These are phyloP conservation scores for Athalia circularis DNA, from an alignment of 2,888 invertebrate genomes.

Conservation along the genomic window DNA sequence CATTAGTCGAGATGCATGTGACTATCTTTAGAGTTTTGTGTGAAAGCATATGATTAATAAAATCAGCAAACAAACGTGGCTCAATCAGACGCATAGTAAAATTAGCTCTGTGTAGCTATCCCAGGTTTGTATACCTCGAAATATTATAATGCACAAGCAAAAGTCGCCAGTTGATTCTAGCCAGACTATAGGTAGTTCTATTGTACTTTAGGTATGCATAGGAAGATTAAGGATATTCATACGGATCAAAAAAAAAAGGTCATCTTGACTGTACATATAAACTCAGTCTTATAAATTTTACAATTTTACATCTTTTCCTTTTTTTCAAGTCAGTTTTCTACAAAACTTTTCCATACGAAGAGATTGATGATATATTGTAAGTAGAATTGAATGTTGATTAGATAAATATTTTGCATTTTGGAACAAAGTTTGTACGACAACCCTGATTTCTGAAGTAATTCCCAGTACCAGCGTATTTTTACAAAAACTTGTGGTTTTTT, in stretches of 20 bases:
- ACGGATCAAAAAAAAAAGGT: slow-evolving; percentile 51
- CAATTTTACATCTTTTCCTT: slow-evolving; percentile 45
- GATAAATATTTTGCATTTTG: background rate
- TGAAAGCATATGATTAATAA: slow-evolving; percentile 3
- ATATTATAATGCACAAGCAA: slow-evolving; percentile 5
- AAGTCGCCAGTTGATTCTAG: slow-evolving; percentile 53
- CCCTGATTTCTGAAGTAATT: too few relatives aligned
- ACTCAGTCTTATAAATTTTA: slow-evolving; percentile 55
- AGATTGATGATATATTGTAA: background rate
- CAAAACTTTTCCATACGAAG: background rate
- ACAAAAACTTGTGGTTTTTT: background rate
- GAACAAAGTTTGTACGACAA: background rate
- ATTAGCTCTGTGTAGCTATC: background rate
- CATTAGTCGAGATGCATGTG: background rate
- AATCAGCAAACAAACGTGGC: slow-evolving; percentile 23
- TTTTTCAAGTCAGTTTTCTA: slow-evolving; percentile 42
- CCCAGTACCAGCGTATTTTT: background rate
- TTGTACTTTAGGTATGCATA: slow-evolving; percentile 54
- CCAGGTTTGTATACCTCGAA: background rate
- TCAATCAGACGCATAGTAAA: slow-evolving; percentile 12
- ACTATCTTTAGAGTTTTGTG: background rate
- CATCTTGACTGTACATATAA: slow-evolving; percentile 48
- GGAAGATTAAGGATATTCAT: slow-evolving; percentile 52
- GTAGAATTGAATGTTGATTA: slow-evolving; percentile 9
- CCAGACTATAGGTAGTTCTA: slow-evolving; percentile 60